Evolutionary conservation across 2,888 invertebrate genomes (phyloP).

Genomic region (Cosmia pyralina): DNA sequence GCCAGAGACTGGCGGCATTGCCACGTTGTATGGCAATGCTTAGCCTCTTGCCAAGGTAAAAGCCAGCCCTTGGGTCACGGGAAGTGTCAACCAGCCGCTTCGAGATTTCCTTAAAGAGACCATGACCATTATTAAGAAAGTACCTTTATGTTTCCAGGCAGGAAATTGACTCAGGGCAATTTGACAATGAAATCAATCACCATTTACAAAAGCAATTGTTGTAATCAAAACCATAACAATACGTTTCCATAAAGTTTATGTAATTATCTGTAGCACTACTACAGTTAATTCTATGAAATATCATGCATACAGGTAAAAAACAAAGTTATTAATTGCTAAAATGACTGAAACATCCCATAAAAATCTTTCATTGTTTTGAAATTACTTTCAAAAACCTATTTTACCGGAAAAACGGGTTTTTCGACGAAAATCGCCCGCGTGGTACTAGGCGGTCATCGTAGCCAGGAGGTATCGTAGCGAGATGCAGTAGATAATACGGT

Average conservation of each 20-base stretch:
- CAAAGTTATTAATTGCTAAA: background rate
- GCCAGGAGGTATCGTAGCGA: conserved; percentile 73
- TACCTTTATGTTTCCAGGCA: too few relatives aligned
- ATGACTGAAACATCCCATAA: background rate
- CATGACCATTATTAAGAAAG: too few relatives aligned
- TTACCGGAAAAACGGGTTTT: conserved; percentile 69
- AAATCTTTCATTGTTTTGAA: conserved; percentile 13
- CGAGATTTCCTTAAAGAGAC: too few relatives aligned
- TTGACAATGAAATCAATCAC: conserved; percentile 2
- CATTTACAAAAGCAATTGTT: background rate
- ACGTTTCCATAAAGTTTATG: background rate
- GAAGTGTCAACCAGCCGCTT: too few relatives aligned
- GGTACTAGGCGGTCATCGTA: conserved; percentile 79
- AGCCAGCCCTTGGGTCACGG: too few relatives aligned
- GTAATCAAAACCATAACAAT: background rate
- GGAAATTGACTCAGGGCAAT: background rate
- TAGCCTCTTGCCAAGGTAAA: too few relatives aligned
- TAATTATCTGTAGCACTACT: background rate
- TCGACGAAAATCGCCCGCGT: conserved; percentile 64
- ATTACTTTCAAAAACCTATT: conserved; percentile 40
- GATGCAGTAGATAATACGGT: conserved; percentile 78
- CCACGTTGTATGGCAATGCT: too few relatives aligned
- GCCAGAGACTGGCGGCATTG: too few relatives aligned
- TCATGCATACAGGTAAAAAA: background rate
- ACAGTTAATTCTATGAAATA: background rate